Conservation (phyloP, 1,140 invertebrate species). For the Sinonovacula constricta region DNA sequence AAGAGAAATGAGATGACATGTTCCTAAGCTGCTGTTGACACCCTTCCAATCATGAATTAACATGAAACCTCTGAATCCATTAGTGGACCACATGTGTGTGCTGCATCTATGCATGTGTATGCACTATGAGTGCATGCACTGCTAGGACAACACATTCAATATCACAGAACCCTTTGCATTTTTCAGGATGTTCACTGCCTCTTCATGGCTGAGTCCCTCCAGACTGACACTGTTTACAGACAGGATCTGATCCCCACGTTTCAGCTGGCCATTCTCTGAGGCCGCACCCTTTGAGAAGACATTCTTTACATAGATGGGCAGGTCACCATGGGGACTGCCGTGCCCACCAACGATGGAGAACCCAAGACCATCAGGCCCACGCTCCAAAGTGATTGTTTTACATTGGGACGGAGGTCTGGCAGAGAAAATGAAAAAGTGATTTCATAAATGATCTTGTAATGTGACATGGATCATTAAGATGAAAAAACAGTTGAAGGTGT, state of each 20-base stretch:
- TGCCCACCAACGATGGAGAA: constrained; percentile 90
- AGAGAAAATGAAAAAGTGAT: no score
- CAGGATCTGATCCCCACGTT: constrained; percentile 83
- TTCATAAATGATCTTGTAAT: no score
- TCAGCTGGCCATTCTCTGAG: constrained; percentile 83
- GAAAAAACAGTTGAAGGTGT: no score
- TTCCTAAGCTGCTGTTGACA: no score
- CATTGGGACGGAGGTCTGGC: constrained; percentile 65
- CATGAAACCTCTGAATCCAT: no score
- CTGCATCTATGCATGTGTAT: no score
- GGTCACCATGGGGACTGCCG: constrained; percentile 86
- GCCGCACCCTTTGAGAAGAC: constrained; percentile 88
- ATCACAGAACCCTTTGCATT: constrained; percentile 81
- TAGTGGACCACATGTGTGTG: no score
- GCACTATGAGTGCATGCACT: no score
- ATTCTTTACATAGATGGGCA: constrained; percentile 91
- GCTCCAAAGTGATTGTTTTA: constrained; percentile 83
- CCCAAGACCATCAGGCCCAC: constrained; percentile 87
- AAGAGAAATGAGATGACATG: no score
- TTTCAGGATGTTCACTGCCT: constrained; percentile 83
- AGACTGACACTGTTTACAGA: constrained; percentile 81
- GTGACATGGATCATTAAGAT: no score
- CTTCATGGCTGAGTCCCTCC: constrained; percentile 82
- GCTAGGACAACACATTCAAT: constrained; percentile 78
- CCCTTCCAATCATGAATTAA: no score